Base-by-base conservation (phyloP, 1,140 invertebrate species). In the Temnothorax longispinosus region DNA sequence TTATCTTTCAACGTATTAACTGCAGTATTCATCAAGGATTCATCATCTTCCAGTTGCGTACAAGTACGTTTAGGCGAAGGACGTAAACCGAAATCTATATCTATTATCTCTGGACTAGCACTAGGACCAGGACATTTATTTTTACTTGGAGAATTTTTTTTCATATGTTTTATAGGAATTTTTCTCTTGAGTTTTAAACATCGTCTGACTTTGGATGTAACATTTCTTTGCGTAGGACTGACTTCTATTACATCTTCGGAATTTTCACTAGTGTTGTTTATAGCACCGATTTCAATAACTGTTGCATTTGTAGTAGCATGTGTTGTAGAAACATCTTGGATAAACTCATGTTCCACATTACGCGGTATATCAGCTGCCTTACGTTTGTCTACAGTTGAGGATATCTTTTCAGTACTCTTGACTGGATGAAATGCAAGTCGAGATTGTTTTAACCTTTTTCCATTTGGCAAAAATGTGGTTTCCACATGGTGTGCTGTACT, bases 381-480 rank as follows among this genome's bases (percentile, higher is more conserved):
- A 50, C 35, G 3, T 38, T 65, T 32, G 52, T 56, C 0, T 56
- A 27, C 11, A 44, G 3, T 21, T 60, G 8, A 4, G 6, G 13
- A 27, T 8, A 74, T n/a, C 80, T 35, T 86, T 15, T 60, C 41
- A 74, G 86, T 78, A 58, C 52, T 52, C 71, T 88, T 10, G 38
- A 71, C 38, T 64, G 85, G 75, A 89, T 84, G 0, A 90, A 89
- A 74, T 58, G 89, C 18, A 62, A 94, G 87, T 60, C 85, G 93
- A 27, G 90, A 89, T 65, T 94, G 93, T 62, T 88, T 92, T 18
- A 92, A 56, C 80, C 87, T 94, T 50, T 91, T 92, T 4, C 91
- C 92, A 81, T 84, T 69, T 41, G 62, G 21, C 18, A 85, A 38
- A 44, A 90, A 11, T 80, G 91, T 92, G 5, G 86, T 87, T 62